Evolutionary conservation across 2,113 vertebrate species (phyloP), one percentile per base, ranked within the genome.

Genomic region (Sturnira hondurensis): DNA sequence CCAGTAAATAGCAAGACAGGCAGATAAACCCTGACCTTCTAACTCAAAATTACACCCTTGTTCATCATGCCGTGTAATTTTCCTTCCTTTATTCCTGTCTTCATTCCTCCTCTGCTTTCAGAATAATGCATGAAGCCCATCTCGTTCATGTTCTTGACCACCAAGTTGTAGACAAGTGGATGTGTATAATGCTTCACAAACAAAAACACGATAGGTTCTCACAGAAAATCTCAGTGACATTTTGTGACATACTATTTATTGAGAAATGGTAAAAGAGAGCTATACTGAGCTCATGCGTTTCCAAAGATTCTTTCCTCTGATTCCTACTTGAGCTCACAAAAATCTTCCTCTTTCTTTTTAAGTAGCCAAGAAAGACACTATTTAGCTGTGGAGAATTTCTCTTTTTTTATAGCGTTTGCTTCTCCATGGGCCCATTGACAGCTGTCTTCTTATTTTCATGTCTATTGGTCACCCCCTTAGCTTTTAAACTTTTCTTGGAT

Each of bases 211-310:
- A 31, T 5, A 38, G 15, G 19, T 15, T 19, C n/a, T 8, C 56
- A 2, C 38, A 43, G 45, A 74, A 76, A 63, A 9, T 4, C 45
- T 36, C 87, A 7, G 22, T 54, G 71, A 8, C 10, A 2, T 20
- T 33, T 54, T 10, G 0, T 17, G 38, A 38, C 47, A 5, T 22
- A 9, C 45, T 31, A 3, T 3, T 3, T 61, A 61, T 28, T 28
- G 33, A 58, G 16, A 31, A 63, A 50, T 9, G 26, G 19, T 1
- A 4, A 10, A 26, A 22, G 19, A 1, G 4, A 15, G 0, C 33
- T 10, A 5, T 1, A 2, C 1, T 1, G 20, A 13, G 47, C 61
- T 50, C 52, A 12, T 5, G 0, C 1, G 9, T 58, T 31, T 7
- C 24, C 50, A 1, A 8, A 54, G 33, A 14, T 4, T 2, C 38